Evolutionary conservation across 2,888 invertebrate species (phyloP).

Genomic region (Phania funesta): DNA sequence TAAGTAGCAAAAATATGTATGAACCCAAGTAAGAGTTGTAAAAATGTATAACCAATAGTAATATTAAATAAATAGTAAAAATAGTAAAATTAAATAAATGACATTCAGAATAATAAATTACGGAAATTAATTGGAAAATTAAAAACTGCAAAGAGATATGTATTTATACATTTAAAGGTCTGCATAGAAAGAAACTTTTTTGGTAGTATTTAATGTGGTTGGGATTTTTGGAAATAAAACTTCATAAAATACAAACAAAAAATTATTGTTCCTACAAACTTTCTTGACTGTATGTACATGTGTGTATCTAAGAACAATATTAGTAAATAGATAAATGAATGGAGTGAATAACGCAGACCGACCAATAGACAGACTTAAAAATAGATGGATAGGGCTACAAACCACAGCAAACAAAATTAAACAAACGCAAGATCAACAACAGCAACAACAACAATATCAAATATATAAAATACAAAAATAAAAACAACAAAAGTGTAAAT

Average conservation of each 20-base stretch:
- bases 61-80: too few species aligned
- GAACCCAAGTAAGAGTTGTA: too few species aligned
- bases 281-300: conserved; percentile 2
- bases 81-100: too few species aligned
- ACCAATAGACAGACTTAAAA: conserved; percentile 9
- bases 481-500: conserved; percentile 53
- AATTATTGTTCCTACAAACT: conserved; percentile 21
- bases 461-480: background rate
- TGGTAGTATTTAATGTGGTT: conserved; percentile 27
- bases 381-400: conserved; percentile 48
- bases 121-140: too few species aligned
- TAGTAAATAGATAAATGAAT: conserved; percentile 26
- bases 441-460: background rate
- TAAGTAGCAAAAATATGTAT: too few species aligned
- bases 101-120: too few species aligned
- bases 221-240: conserved; percentile 37
- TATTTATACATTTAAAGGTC: too few species aligned
- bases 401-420: conserved; percentile 49
- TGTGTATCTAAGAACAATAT: conserved; percentile 1
- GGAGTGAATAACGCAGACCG: conserved; percentile 29
- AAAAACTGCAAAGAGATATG: too few species aligned
- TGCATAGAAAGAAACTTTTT: too few species aligned
- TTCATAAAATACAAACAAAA: conserved; percentile 26
- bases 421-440: conserved; percentile 11
- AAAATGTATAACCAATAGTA: too few species aligned